These are phyloP conservation scores for Zhuqinia jingwanae DNA, from an alignment of 2,888 invertebrate genomes.

Conservation along the genomic window DNA sequence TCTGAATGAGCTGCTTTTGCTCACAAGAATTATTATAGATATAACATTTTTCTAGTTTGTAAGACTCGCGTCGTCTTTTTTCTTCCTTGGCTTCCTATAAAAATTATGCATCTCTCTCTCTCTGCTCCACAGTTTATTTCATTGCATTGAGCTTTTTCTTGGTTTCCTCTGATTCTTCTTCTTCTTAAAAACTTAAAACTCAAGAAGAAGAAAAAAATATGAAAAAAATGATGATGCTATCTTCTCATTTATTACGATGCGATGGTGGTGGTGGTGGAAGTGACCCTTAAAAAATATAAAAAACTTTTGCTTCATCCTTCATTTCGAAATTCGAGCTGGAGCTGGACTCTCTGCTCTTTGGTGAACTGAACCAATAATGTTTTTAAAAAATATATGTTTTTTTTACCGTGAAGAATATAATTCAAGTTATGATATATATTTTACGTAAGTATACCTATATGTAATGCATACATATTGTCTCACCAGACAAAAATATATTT, in stretches of 20 bases:
- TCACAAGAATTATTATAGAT: no score
- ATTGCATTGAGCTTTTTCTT: not conserved
- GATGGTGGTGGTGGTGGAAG: not conserved
- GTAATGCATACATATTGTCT: not conserved
- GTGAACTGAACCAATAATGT: slow-evolving; percentile 11
- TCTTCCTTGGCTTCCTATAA: not conserved
- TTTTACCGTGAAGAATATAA: not conserved
- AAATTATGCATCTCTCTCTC: not conserved
- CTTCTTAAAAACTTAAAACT: not conserved
- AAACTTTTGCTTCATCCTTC: slow-evolving; percentile 17
- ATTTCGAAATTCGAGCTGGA: slow-evolving; percentile 44
- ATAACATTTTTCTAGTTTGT: no score
- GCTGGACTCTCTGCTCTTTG: not conserved
- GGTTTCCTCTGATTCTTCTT: not conserved
- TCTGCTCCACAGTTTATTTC: slow-evolving; percentile 18
- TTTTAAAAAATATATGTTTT: slow-evolving; percentile 5
- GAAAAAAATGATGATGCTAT: not conserved
- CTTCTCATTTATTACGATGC: not conserved
- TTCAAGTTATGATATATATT: no score
- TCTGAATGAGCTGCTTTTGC: slow-evolving; percentile 16
- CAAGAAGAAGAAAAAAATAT: not conserved
- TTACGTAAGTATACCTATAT: not conserved
- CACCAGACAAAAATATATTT: slow-evolving; percentile 13
- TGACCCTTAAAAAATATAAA: slow-evolving; percentile 47
- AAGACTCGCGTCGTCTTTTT: not conserved